These are phyloP conservation scores for Agelaius phoeniceus DNA, from an alignment of 2,113 vertebrate genomes.

Conservation along the genomic window DNA sequence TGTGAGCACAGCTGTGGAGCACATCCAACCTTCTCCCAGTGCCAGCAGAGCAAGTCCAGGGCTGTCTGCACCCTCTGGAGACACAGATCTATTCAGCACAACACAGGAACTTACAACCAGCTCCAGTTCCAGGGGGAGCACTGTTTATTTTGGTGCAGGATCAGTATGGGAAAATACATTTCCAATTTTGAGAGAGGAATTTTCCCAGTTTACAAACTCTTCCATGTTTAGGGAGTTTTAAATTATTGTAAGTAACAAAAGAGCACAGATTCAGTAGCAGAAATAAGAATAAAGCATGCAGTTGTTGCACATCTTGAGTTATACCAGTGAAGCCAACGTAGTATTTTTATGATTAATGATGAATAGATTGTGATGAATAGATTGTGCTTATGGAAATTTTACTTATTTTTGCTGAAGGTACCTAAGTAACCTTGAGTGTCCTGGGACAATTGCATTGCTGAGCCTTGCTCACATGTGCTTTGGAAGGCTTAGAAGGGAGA, in stretches of 20 bases:
- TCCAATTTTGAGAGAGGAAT: background rate
- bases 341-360: background rate
- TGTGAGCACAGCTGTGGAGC: background rate
- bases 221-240: background rate
- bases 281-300: background rate
- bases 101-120: background rate
- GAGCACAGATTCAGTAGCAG: background rate
- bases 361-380: background rate
- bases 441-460: background rate
- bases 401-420: background rate
- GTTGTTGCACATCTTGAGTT: background rate
- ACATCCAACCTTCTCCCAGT: background rate
- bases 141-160: background rate
- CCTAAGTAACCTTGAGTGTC: background rate
- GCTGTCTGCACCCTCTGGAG: background rate
- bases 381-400: background rate
- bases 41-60: background rate
- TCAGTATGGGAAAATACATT: background rate
- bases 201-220: background rate
- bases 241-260: background rate
- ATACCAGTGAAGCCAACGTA: background rate
- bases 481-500: background rate
- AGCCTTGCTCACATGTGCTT: background rate
- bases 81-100: background rate
- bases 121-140: background rate